Evolutionary conservation across 2,797 vertebrate genomes (phyloP).

Genomic region (Harpagifer antarcticus): DNA sequence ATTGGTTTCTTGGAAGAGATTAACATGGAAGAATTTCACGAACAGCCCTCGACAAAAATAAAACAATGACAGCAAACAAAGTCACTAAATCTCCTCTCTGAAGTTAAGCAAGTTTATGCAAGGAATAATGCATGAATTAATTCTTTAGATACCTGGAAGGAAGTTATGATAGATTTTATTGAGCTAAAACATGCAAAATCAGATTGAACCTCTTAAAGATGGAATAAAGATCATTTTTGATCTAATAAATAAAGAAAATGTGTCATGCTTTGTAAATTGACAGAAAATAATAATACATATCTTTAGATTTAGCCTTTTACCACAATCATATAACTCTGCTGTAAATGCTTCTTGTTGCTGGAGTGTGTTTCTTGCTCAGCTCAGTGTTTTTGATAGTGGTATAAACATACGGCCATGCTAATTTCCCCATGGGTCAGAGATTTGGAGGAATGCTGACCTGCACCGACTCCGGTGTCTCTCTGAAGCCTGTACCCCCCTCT

Average conservation of each 20-base stretch:
- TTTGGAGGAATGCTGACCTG: conserved; percentile 69
- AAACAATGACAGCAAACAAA: conserved; percentile 1
- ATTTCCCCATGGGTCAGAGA: conserved; percentile 72
- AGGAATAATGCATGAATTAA: background rate
- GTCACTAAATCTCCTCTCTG: background rate
- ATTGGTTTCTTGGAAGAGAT: conserved; percentile 20
- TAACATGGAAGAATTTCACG: conserved; percentile 9
- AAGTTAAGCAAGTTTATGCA: conserved; percentile 7
- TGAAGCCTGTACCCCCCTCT: conserved; percentile 42
- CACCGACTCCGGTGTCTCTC: conserved; percentile 58
- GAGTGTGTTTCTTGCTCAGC: conserved; percentile 8
- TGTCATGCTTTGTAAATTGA: background rate
- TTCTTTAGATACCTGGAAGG: background rate
- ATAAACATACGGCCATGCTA: conserved; percentile 54
- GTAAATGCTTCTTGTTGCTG: conserved; percentile 25
- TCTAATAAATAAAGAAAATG: background rate
- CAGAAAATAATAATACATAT: background rate
- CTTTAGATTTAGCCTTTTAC: background rate
- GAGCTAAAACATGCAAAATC: background rate
- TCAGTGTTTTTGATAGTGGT: conserved; percentile 41
- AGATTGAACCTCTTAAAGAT: background rate
- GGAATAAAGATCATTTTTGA: background rate
- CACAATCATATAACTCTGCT: background rate
- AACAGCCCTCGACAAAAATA: conserved; percentile 9
- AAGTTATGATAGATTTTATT: background rate